Evolutionary conservation across 2,888 invertebrate genomes (phyloP), one percentile per base, ranked within the genome.

Genomic region (Amaurobius ferox): DNA sequence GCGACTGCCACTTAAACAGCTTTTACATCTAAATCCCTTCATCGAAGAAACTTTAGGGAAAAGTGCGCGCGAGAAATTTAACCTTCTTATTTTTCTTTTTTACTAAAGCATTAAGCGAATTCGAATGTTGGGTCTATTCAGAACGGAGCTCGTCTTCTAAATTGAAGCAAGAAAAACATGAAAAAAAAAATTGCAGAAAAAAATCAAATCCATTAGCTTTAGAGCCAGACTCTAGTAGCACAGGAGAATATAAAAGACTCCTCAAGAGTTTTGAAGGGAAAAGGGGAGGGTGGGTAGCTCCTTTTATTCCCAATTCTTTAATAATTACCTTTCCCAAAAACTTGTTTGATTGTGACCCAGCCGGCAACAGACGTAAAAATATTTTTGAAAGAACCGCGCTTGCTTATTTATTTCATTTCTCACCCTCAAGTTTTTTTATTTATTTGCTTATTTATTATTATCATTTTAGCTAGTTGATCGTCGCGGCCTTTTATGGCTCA

Each of bases 311-410:
- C 81, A 76, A 83, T 77, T 83, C 83, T 72, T 71, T 71, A 81
- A 83, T 83, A 83, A 83, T 83, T 83, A 83, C 83, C 83, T 77
- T 76, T 77, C 71, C 83, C 48, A 71, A 83, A 83, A 83, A 83
- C 83, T 77, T 83, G 77, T 83, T 83, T 83, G 83, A 83, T 71
- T 77, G 77, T 74, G 80, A 76, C 64, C 64, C 32, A 70, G 64
- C 68, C 39, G 48, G 48, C 74, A 64, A 61, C 68, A 76, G 74
- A 81, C 81, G 81, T 64, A 77, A 61, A 77, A 83, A 83, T 72
- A 55, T 72, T 77, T 83, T 29, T 39, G 32, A 55, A 67, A 30
- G 70, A 66, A 67, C n/a, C 40, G 28, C 76, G 67, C 48, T 48
- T 64, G 35, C 81, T 72, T 74, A 62, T 81, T 81, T 77, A 77